Percentiles rank a stretch among this genome's conserved stretches.
These are phyloP conservation scores for Epinephelus cyanopodus DNA, from an alignment of 2,113 vertebrate genomes.

Conservation along the genomic window DNA sequence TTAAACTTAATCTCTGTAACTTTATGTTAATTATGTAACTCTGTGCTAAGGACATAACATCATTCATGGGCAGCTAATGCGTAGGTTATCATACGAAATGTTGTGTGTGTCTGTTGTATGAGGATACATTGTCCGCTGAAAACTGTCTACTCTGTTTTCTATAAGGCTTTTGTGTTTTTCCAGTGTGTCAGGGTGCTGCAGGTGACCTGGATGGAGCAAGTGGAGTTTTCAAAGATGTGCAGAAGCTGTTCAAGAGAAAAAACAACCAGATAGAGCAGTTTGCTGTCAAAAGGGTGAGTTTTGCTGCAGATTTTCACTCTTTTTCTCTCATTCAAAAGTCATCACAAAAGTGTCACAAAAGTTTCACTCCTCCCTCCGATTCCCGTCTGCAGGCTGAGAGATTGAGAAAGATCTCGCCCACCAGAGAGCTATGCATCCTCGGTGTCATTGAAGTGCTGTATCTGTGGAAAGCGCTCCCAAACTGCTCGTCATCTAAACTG, in stretches of 20 bases:
- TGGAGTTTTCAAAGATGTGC: constrained; percentile 94
- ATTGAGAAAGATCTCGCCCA: constrained; percentile 91
- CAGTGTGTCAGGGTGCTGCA: constrained; percentile 95
- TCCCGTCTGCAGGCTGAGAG: constrained; percentile 89
- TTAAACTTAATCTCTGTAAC: too few species aligned
- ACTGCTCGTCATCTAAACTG: constrained; percentile 94
- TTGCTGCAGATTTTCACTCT: background rate
- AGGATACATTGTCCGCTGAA: too few species aligned
- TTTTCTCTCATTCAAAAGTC: background rate
- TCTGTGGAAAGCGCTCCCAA: constrained; percentile 97
- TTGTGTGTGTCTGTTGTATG: too few species aligned
- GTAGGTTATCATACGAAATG: too few species aligned
- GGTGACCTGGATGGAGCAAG: constrained; percentile 92
- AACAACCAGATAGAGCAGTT: constrained; percentile 99
- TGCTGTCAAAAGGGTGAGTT: constrained; percentile 94
- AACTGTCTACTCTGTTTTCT: background rate
- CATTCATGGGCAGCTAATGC: too few species aligned
- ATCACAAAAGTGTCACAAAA: background rate
- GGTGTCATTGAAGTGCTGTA: constrained; percentile 96
- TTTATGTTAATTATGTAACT: too few species aligned
- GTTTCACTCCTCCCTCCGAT: constrained; percentile 9
- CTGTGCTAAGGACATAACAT: too few species aligned
- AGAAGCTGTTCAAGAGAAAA: constrained; percentile 98
- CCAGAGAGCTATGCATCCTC: constrained; percentile 92
- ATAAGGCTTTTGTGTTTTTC: background rate